These are phyloP conservation scores for Xestia c-nigrum DNA, from an alignment of 2,888 invertebrate species.

Conservation along the genomic window DNA sequence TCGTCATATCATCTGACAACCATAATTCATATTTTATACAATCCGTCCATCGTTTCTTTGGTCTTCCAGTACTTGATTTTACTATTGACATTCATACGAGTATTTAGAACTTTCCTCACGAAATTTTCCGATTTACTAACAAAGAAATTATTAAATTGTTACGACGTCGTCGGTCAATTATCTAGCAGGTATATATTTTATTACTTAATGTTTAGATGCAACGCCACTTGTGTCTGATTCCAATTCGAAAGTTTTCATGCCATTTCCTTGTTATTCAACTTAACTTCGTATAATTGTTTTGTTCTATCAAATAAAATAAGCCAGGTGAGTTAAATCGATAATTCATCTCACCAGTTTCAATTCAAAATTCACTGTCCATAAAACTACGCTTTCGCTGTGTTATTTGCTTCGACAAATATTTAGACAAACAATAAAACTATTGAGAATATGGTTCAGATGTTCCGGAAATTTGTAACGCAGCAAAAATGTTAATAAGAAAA, in stretches of 20 bases:
- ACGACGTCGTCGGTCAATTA: slow-evolving; percentile 45
- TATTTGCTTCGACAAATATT: slow-evolving; percentile 25
- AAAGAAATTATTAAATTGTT: slow-evolving; percentile 61
- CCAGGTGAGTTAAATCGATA: slow-evolving; percentile 3
- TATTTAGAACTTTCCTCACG: too few species aligned
- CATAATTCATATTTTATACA: too few species aligned
- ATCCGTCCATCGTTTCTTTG: too few species aligned
- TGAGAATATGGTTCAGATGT: slow-evolving; percentile 3
- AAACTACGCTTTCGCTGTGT: slow-evolving; percentile 31
- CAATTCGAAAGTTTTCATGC: slow-evolving; percentile 39
- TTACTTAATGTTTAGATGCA: slow-evolving; percentile 44
- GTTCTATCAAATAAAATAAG: slow-evolving; percentile 20
- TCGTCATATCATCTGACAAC: too few species aligned
- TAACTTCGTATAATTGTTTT: slow-evolving; percentile 33
- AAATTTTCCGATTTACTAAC: slow-evolving; percentile 56
- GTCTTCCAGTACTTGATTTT: too few species aligned
- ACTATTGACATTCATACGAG: too few species aligned
- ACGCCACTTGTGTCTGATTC: slow-evolving; percentile 32
- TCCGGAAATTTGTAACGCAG: not conserved
- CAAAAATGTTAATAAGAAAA: not conserved
- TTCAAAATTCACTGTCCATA: slow-evolving; percentile 2
- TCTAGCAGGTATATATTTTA: slow-evolving; percentile 26
- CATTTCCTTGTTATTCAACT: slow-evolving; percentile 47
- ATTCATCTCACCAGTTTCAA: not conserved
- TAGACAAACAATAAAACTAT: slow-evolving; percentile 3